Percentiles rank a stretch among this genome's conserved stretches.
phyloP scores from a whole-genome alignment of 2,113 vertebrate genomes.

The Embiotoca jacksoni region DNA sequence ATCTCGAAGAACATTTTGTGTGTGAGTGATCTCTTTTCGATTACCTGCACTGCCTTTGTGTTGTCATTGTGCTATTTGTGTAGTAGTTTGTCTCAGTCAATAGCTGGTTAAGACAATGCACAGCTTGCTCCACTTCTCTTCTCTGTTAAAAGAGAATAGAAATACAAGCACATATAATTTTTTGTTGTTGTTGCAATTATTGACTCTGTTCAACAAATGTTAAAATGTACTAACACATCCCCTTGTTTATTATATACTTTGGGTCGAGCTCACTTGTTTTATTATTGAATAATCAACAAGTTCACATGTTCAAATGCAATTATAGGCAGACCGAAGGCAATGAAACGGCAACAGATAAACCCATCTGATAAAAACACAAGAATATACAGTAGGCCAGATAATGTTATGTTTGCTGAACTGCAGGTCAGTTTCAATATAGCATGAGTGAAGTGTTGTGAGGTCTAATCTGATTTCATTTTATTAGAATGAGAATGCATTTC shows the following conservation, averaged over 20 bases:
- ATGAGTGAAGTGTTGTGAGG: constrained; percentile 75
- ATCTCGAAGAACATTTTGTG: constrained; percentile 50
- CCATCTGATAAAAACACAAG: constrained; percentile 18
- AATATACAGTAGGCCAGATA: constrained; percentile 47
- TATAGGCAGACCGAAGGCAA: constrained; percentile 31
- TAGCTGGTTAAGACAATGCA: constrained; percentile 48
- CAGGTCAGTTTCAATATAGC: constrained; percentile 80
- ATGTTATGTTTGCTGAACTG: constrained; percentile 67
- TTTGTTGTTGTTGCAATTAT: background rate
- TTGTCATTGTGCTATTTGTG: constrained; percentile 74
- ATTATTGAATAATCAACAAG: constrained; percentile 37
- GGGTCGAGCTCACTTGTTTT: constrained; percentile 24
- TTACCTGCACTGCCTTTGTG: constrained; percentile 62
- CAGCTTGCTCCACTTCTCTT: constrained; percentile 40
- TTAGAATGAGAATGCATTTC: constrained; percentile 75
- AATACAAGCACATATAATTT: background rate
- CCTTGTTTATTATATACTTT: constrained; percentile 23
- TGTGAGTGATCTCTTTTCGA: constrained; percentile 63
- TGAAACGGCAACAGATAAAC: constrained; percentile 32
- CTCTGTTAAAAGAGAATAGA: constrained; percentile 7
- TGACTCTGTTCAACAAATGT: constrained; percentile 25
- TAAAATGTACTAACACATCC: background rate
- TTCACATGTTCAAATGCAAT: constrained; percentile 40
- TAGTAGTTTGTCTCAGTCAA: constrained; percentile 69
- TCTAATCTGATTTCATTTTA: constrained; percentile 77